A percentile compares a stretch with the other conserved stretches of the same genome.
Evolutionary conservation across 2,888 invertebrate species (phyloP).

Genomic region (Helicoverpa assulta): DNA sequence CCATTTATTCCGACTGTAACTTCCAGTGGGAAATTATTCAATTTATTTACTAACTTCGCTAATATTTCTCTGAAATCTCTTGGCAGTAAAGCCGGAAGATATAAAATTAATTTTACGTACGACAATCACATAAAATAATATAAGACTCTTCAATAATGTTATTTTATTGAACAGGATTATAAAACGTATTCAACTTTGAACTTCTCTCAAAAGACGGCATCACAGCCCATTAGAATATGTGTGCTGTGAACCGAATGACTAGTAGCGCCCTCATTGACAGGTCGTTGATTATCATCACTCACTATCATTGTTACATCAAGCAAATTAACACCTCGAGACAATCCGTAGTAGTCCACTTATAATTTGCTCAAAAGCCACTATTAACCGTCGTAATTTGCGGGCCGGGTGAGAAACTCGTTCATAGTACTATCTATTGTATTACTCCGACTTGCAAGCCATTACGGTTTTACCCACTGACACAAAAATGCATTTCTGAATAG

Average conservation of each 20-base stretch:
- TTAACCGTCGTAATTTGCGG: constrained; percentile 51
- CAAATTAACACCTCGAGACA: constrained; percentile 45
- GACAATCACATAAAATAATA: no score
- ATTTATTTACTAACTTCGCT: no score
- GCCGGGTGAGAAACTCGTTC: constrained; percentile 55
- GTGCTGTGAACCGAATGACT: constrained; percentile 4
- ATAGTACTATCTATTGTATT: constrained; percentile 52
- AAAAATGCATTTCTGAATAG: constrained; percentile 65
- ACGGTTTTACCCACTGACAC: constrained; percentile 68
- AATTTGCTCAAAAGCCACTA: constrained; percentile 48
- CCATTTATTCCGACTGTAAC: neutral
- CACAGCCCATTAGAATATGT: neutral
- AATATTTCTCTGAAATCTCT: no score
- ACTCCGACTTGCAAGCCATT: constrained; percentile 52
- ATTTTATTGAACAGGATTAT: no score
- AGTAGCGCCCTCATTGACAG: constrained; percentile 9
- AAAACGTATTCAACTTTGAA: no score
- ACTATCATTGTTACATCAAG: constrained; percentile 37
- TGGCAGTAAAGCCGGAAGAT: no score
- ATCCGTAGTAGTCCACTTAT: constrained; percentile 47
- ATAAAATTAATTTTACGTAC: no score
- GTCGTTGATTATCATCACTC: constrained; percentile 18
- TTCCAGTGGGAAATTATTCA: neutral
- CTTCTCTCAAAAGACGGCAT: neutral
- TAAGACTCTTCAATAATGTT: no score